Base-by-base conservation (phyloP, 2,113 vertebrate genomes). In the Pachyramphus minor region DNA sequence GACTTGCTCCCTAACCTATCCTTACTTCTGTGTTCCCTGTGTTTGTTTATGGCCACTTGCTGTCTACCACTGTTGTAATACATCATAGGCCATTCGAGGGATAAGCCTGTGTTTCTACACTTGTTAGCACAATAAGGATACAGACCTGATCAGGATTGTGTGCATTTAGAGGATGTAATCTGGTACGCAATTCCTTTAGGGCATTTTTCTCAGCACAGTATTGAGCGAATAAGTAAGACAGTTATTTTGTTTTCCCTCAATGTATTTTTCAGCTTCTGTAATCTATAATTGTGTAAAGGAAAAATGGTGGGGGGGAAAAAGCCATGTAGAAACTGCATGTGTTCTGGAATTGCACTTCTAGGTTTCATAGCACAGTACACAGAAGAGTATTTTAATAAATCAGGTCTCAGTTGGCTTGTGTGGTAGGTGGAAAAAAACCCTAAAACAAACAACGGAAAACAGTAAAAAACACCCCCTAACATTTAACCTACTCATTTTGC, bases 361-460 rank as follows among this genome's bases (percentile, higher is more conserved):
- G 47, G 14, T 72, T 80, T 71, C 37, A 11, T 69, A 58, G 45
- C 50, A 31, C 9, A 67, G 31, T 42, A 67, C 35, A 49, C 21
- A 42, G 59, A 72, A 39, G 12, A 63, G 1, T 53, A 28, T 35
- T 74, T 55, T 14, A 92, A 50, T 69, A 89, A 89, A 73, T 41
- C 15, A 5, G 5, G 6, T 23, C 22, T 82, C 25, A 25, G 17
- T 6, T 81, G n/a, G 21, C 24, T 91, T 82, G 9, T 1, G 2
- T 58, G 5, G 22, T 44, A 4, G 27, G 5, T 8, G 22, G 2
- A 0, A 14, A 17, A 13, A 33, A 14, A 11, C 20, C 0, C 3
- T 5, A 9, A 41, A 41, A 6, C 12, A 39, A 33, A 31, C 5
- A 44, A 12, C 6, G 53, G 8, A 42, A 89, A 83, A 14, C 5